phyloP scores from a whole-genome alignment of 2,797 vertebrate species.

The Valencia hispanica region DNA sequence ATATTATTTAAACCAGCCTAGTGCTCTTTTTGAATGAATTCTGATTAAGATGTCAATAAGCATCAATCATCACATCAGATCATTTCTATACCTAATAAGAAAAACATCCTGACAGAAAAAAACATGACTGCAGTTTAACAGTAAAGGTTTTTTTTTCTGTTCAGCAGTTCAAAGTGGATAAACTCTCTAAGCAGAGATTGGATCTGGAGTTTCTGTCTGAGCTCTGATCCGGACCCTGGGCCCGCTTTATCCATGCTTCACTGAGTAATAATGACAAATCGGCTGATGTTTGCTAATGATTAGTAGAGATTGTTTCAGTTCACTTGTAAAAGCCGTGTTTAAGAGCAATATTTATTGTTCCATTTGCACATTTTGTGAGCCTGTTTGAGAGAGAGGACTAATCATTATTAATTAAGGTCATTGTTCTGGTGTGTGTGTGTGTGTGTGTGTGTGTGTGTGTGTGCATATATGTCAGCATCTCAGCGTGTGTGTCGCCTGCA shows the following conservation, averaged over 20 bases:
- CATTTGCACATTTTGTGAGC: conserved; percentile 95
- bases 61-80: not conserved
- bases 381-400: conserved; percentile 80
- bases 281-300: conserved; percentile 94
- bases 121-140: not conserved
- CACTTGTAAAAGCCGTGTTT: conserved; percentile 94
- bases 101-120: not conserved
- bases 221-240: conserved; percentile 80
- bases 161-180: not conserved
- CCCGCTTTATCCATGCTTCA: conserved; percentile 87
- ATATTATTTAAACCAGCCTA: too few relatives aligned
- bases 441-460: not conserved
- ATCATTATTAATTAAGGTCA: conserved; percentile 99
- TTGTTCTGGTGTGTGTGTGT: conserved; percentile 74
- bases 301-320: conserved; percentile 95
- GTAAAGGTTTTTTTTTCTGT: not conserved
- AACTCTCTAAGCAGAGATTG: conserved; percentile 28
- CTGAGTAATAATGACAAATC: conserved; percentile 93
- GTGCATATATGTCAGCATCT: not conserved
- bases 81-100: not conserved
- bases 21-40: not conserved
- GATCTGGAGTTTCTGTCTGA: conserved; percentile 51
- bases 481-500: conserved; percentile 72
- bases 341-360: conserved; percentile 99
- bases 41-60: not conserved